Evolutionary conservation across 2,113 vertebrate genomes (phyloP), one percentile per base, ranked within the genome.

Genomic region (Copsychus sechellarum): DNA sequence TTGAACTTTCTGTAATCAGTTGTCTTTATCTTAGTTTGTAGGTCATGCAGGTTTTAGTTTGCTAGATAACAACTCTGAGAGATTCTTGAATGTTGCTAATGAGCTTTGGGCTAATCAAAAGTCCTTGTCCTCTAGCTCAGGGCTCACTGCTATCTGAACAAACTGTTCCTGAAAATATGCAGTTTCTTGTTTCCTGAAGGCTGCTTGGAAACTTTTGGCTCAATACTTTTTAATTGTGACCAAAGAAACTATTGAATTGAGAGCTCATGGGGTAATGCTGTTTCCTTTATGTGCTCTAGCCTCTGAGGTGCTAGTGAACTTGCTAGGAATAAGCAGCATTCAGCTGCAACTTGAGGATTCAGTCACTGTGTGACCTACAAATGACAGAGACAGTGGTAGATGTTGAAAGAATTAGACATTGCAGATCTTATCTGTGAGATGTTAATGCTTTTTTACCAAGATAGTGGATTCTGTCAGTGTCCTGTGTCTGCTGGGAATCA

Each of bases 71-170:
- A 0, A 74, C 70, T 78, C 54, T 2, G 23, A 61, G 76, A 81
- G 57, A 56, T 76, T 80, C 64, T 74, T 86, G 51, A 86, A 80
- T 88, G 90, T 85, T 94, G 54, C 56, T 96, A 88, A 95, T 96
- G 93, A 95, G 93, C 67, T 94, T 96, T 95, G 64, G 40, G 51
- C 64, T 96, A 86, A 93, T 96, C 51, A 74, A 45, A 93, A 92
- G 72, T 71, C 67, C 43, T 81, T 6, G 38, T 86, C 45, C 74
- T 88, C 47, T 58, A 18, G 25, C 85, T 76, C 65, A 72, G 54
- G 70, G 29, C 62, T 88, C 64, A 26, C 38, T 62, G 54, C 40
- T 91, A 20, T 81, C 38, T 26, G 36, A 83, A 70, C 3, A 2
- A 89, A 38, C 15, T 70, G 22, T 66, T 70, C 38, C 18, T 86